Conservation (phyloP, 2,888 invertebrate genomes). For the Nowickia ferox region DNA sequence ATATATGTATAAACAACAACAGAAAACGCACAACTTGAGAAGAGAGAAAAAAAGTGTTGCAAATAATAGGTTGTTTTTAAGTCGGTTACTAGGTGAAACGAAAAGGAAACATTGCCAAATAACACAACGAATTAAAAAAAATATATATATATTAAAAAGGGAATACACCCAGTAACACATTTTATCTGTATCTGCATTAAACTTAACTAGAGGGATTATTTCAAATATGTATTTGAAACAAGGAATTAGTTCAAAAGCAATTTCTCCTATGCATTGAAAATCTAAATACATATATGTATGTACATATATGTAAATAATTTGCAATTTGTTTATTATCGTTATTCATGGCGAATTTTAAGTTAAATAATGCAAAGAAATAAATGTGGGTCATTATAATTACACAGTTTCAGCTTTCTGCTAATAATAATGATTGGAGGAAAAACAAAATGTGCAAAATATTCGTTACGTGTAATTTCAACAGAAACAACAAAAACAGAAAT, state of each 20-base stretch:
- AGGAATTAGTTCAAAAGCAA: too few species aligned
- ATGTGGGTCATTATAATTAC: slow-evolving; percentile 34
- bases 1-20: background rate
- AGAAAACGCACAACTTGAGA: slow-evolving; percentile 32
- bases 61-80: slow-evolving; percentile 73
- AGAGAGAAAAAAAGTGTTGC: slow-evolving; percentile 44
- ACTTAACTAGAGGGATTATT: slow-evolving; percentile 37
- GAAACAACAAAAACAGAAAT: slow-evolving; percentile 18
- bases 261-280: background rate
- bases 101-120: slow-evolving; percentile 71
- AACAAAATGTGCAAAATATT: slow-evolving; percentile 30
- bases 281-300: background rate
- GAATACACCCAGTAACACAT: slow-evolving; percentile 72
- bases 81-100: slow-evolving; percentile 81
- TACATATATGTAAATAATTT: background rate
- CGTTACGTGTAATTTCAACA: background rate
- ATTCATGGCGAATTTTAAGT: slow-evolving; percentile 7
- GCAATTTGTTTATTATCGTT: slow-evolving; percentile 14
- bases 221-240: background rate
- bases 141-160: slow-evolving; percentile 40
- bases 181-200: slow-evolving; percentile 58
- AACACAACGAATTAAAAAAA: slow-evolving; percentile 45
- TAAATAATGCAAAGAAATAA: slow-evolving; percentile 6
- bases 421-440: slow-evolving; percentile 25
- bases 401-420: slow-evolving; percentile 18